A percentile compares a stretch with the other conserved stretches of the same genome.
Evolutionary conservation across 2,888 invertebrate species (phyloP).

Genomic region (Emmelina monodactyla): DNA sequence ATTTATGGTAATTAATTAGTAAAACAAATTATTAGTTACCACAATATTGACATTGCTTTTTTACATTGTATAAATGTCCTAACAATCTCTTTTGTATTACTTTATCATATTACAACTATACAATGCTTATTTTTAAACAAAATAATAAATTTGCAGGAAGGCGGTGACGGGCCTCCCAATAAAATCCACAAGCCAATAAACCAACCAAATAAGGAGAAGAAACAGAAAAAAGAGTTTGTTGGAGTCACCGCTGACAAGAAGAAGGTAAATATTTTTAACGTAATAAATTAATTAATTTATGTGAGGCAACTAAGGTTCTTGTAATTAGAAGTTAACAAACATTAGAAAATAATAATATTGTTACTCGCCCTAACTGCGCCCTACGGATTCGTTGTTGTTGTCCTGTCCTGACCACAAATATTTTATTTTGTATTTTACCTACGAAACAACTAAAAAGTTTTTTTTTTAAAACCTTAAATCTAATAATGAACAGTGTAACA

Average conservation of each 20-base stretch:
- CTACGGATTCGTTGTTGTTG: background rate
- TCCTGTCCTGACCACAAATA: background rate
- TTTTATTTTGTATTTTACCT: background rate
- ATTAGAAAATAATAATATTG: too few relatives aligned
- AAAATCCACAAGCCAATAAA: slow-evolving; percentile 26
- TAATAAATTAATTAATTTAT: background rate
- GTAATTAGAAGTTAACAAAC: too few relatives aligned
- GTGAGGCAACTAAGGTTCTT: background rate
- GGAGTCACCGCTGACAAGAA: slow-evolving; percentile 64
- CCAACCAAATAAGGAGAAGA: slow-evolving; percentile 39
- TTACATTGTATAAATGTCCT: too few relatives aligned
- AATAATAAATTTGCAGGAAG: background rate
- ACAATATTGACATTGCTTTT: too few relatives aligned
- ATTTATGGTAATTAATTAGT: too few relatives aligned
- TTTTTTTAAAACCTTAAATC: too few relatives aligned
- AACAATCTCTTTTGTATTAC: too few relatives aligned
- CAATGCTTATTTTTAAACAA: too few relatives aligned
- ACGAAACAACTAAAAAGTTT: too few relatives aligned
- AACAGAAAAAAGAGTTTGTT: slow-evolving; percentile 51
- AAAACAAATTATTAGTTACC: too few relatives aligned
- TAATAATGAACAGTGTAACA: too few relatives aligned
- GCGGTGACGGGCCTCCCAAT: slow-evolving; percentile 31
- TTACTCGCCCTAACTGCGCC: background rate
- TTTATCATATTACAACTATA: too few relatives aligned
- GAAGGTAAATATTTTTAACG: slow-evolving; percentile 30